Percentiles rank a stretch among this genome's conserved stretches.
These are phyloP conservation scores for Cheilosia variabilis DNA, from an alignment of 2,888 invertebrate species.

Conservation along the genomic window DNA sequence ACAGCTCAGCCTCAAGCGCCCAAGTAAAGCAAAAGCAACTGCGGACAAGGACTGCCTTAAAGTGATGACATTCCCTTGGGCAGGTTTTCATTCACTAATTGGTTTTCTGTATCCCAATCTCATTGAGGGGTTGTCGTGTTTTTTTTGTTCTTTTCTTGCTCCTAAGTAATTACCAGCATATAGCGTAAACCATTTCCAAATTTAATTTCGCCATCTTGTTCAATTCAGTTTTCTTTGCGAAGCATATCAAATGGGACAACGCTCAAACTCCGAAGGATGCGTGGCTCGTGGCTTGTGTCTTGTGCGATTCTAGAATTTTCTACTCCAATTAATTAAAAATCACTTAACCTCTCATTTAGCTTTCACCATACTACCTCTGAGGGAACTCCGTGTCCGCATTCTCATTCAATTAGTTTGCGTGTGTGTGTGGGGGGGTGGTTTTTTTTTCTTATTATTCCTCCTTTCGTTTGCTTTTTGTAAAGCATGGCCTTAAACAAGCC, in stretches of 20 bases:
- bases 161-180: slow-evolving; percentile 7
- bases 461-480: slow-evolving; percentile 8
- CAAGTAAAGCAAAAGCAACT: too few species aligned
- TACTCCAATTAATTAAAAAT: slow-evolving; percentile 71
- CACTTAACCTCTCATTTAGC: slow-evolving; percentile 57
- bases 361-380: background rate
- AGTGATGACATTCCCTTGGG: background rate
- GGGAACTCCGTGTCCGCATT: background rate
- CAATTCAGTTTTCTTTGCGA: slow-evolving; percentile 1
- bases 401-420: slow-evolving; percentile 14
- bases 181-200: background rate
- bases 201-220: slow-evolving; percentile 18
- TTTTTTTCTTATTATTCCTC: background rate
- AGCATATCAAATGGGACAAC: slow-evolving; percentile 1
- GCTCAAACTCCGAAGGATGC: background rate
- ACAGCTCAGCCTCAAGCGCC: too few species aligned
- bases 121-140: background rate
- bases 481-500: slow-evolving; percentile 14
- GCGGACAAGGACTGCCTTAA: too few species aligned
- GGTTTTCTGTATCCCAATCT: slow-evolving; percentile 46
- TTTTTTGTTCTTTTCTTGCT: background rate
- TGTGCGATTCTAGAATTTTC: slow-evolving; percentile 14
- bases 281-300: background rate
- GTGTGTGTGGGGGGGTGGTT: background rate
- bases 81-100: slow-evolving; percentile 29